Conservation (phyloP, 2,113 vertebrate species). For the Pseudorhombus dupliciocellatus region DNA sequence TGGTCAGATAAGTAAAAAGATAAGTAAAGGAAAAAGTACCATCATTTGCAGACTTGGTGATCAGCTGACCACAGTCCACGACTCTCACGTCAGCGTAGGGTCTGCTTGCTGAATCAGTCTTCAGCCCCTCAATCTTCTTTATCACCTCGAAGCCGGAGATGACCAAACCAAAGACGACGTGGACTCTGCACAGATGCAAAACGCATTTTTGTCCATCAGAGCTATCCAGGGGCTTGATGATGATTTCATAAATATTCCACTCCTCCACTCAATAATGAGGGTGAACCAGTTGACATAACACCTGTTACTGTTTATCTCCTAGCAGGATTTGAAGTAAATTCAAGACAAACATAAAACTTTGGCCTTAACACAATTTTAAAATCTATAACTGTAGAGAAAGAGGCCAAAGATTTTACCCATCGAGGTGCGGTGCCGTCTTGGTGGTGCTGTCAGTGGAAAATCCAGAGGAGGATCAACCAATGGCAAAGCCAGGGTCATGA, state of each 20-base stretch:
- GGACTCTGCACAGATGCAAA: constrained; percentile 82
- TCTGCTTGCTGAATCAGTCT: constrained; percentile 94
- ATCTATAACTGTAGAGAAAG: not conserved
- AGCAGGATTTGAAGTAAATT: no score
- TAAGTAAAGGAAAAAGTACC: constrained; percentile 67
- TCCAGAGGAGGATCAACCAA: constrained; percentile 66
- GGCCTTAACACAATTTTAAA: no score
- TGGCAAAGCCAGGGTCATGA: constrained; percentile 42
- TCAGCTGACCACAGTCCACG: constrained; percentile 94
- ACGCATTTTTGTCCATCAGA: not conserved
- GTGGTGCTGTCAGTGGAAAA: constrained; percentile 89
- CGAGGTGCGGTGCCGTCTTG: constrained; percentile 94
- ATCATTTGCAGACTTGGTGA: constrained; percentile 89
- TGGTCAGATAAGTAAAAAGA: no score
- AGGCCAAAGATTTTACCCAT: constrained; percentile 84
- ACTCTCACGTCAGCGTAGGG: constrained; percentile 96
- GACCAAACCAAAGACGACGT: constrained; percentile 97
- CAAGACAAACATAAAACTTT: not conserved
- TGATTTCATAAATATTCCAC: no score
- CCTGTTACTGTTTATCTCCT: no score
- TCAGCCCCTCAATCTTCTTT: constrained; percentile 95
- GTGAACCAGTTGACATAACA: not conserved
- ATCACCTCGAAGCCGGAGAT: constrained; percentile 98
- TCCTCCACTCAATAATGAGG: no score
- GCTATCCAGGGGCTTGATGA: no score